Evolutionary conservation across 2,113 vertebrate species (phyloP), one percentile per base, ranked within the genome.

Genomic region (Larimichthys crocea): DNA sequence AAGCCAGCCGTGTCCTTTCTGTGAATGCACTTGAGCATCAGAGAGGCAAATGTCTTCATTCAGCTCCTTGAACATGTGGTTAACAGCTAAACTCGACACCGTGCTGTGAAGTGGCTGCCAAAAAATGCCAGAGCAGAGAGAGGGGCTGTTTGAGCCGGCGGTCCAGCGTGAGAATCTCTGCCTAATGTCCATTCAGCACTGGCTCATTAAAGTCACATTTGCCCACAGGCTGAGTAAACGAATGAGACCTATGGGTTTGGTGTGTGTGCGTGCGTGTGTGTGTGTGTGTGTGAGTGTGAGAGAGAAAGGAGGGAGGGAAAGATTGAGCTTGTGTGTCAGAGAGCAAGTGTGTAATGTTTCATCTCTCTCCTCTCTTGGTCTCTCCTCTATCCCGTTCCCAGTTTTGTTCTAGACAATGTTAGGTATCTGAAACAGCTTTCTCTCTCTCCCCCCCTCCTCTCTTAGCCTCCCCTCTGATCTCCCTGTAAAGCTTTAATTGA

Each of bases 401-500:
- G 73, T 89, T 91, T 89, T 86, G 74, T 78, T 64, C 46, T 7
- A 67, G 73, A 79, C 76, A 82, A 74, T 83, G 66, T 90, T 71
- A 26, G 69, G 64, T 63, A 82, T 77, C 64, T 81, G 56, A 65
- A 80, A 48, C 74, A 70, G 61, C 24, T 26, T 6, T n/a, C 20
- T 31, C 26, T 19, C 26, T 12, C 64, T 1, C 31, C 31, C 52
- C 12, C 17, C 3, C 26, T 20, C 15, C 72, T 35, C 65, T 10
- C 68, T 24, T 65, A 68, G 68, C 73, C 50, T 84, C 69, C 69
- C 42, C 82, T 91, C 83, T 94, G 89, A 92, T 94, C 89, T 85
- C 74, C 89, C 88, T 88, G 91, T 92, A 92, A 94, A 94, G 90
- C 86, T 91, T 93, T 94, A 93, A 95, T 93, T 93, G 89, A 94